Evolutionary conservation across 2,113 vertebrate genomes (phyloP).

Genomic region (Sylvilagus bachmani): DNA sequence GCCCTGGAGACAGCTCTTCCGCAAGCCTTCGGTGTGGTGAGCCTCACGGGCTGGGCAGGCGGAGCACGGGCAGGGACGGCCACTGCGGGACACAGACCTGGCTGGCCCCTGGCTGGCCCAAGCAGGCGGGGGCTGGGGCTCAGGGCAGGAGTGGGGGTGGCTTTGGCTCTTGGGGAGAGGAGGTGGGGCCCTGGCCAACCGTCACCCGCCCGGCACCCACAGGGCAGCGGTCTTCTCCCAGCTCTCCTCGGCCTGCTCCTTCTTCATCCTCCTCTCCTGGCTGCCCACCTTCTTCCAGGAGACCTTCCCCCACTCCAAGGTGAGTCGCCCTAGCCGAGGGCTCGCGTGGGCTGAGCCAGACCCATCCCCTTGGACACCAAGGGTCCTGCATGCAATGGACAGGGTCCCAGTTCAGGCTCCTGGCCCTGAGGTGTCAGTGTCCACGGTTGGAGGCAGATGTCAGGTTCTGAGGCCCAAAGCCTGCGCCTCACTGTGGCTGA

Average conservation of each 20-base stretch:
- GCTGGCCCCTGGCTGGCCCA: neutral
- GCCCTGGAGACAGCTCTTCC: conserved; percentile 94
- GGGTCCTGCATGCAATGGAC: neutral
- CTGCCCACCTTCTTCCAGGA: conserved; percentile 98
- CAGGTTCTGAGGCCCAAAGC: neutral
- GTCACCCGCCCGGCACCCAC: neutral
- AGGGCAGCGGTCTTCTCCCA: conserved; percentile 96
- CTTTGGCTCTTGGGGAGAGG: neutral
- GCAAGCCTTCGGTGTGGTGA: conserved; percentile 95
- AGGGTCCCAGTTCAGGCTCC: no score
- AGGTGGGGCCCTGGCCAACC: neutral
- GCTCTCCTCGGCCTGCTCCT: conserved; percentile 94
- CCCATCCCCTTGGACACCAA: neutral
- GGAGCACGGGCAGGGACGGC: rapidly evolving
- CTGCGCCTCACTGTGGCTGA: no score
- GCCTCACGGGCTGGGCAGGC: conserved; percentile 62
- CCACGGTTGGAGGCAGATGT: no score
- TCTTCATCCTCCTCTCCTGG: conserved; percentile 98
- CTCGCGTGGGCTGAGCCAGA: rapidly evolving
- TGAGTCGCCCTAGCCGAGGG: conserved; percentile 77
- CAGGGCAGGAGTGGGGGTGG: neutral
- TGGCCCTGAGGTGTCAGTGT: neutral
- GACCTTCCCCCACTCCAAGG: conserved; percentile 96
- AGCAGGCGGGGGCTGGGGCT: no score
- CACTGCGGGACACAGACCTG: neutral